Evolutionary conservation across 2,113 vertebrate species (phyloP), one percentile per base, ranked within the genome.

Genomic region (Cyrtonyx montezumae): DNA sequence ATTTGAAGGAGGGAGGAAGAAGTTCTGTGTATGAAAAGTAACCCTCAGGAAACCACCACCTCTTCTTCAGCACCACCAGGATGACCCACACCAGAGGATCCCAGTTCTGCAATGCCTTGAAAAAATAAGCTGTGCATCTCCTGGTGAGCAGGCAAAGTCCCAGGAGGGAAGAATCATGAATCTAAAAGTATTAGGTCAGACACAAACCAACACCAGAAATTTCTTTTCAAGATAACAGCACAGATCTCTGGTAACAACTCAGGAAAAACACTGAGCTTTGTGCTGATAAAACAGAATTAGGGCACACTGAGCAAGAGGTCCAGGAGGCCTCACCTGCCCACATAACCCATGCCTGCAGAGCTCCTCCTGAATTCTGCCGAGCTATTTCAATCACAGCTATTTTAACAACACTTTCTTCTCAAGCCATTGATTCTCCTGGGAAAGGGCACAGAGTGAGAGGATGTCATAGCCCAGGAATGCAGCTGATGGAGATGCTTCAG

Each of bases 131-230:
- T 71, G 5, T 20, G 22, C 22, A 30, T 69, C 48, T 91, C 67
- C 53, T 42, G 12, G 82, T 65, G 70, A 73, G 79, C 82, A 51
- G 21, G 42, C 21, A 7, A 48, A 61, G 36, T 45, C 66, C 26
- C 58, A 67, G 67, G 46, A 84, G 63, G 67, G 46, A 84, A 75
- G 46, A 62, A 90, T 70, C 61, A 74, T 90, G 85, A 87, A 90
- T 69, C 49, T 76, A 5, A 46, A 79, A 56, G 26, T 26, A 77
- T 73, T 48, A 79, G 45, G 45, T 73, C 71, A 74, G 75, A 66
- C 43, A 68, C 16, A 81, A 65, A 11, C 30, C 56, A 71, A 11
- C 19, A 37, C 65, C 87, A 88, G 84, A 70, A 62, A 43, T 87
- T 43, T 46, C 23, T 17, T 48, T 45, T 62, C 32, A 42, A 63